Conservation (phyloP, 2,888 invertebrate genomes). For the Spialia ferax region DNA sequence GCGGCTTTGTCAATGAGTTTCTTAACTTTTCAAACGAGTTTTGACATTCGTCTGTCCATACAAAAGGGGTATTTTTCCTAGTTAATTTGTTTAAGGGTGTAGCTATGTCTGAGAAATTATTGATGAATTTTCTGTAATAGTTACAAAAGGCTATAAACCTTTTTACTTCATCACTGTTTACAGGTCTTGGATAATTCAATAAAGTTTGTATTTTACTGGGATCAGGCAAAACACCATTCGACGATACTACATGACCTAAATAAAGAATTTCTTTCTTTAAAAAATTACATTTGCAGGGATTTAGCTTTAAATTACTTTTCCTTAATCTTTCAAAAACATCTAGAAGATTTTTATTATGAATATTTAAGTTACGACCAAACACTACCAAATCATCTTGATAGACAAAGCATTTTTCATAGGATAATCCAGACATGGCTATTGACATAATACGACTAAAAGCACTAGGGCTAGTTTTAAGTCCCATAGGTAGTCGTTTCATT, state of each 20-base stretch:
- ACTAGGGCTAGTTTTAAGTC: conserved; percentile 37
- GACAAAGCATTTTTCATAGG: conserved; percentile 16
- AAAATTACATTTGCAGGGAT: not conserved
- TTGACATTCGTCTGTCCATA: not conserved
- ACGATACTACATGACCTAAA: not conserved
- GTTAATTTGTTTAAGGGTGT: not conserved
- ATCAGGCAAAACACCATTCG: not conserved
- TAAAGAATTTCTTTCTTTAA: conserved; percentile 13
- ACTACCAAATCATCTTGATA: conserved; percentile 2
- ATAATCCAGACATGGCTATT: conserved; percentile 28
- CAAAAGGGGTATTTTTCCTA: not conserved
- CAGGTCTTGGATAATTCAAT: conserved; percentile 4
- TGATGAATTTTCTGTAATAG: not conserved
- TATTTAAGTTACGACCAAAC: not conserved
- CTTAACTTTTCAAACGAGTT: not conserved
- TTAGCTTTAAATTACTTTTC: conserved; percentile 5
- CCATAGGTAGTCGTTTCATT: conserved; percentile 37
- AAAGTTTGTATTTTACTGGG: not conserved
- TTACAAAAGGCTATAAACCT: not conserved
- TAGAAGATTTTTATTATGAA: conserved; percentile 2
- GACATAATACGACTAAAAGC: conserved; percentile 36
- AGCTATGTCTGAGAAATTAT: not conserved
- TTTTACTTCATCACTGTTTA: conserved; percentile 3
- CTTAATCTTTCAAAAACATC: conserved; percentile 5
- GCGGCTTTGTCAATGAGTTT: not conserved